Evolutionary conservation across 2,113 vertebrate genomes (phyloP).

Genomic region (Daubentonia madagascariensis): DNA sequence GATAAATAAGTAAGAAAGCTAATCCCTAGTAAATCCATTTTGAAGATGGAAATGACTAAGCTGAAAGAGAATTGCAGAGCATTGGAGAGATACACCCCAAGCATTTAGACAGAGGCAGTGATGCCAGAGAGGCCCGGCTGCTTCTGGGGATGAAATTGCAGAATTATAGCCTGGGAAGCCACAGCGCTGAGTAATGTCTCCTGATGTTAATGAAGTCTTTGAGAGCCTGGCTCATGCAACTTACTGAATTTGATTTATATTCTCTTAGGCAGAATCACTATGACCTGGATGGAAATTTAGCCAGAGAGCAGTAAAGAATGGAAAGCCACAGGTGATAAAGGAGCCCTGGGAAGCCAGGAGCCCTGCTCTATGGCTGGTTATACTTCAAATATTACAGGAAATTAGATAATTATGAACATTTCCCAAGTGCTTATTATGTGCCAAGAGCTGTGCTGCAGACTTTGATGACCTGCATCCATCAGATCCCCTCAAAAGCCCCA

Average conservation of each 20-base stretch:
- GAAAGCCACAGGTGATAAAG: background rate
- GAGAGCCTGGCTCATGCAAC: background rate
- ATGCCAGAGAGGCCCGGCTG: background rate
- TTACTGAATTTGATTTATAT: constrained; percentile 29
- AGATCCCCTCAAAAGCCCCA: background rate
- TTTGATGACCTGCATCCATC: background rate
- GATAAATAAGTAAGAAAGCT: background rate
- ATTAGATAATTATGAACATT: background rate
- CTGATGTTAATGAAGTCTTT: background rate
- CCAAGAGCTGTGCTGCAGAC: background rate
- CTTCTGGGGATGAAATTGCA: background rate
- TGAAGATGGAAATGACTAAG: background rate
- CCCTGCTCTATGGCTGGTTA: background rate
- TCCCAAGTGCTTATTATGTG: background rate
- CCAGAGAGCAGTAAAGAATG: background rate
- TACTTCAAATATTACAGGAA: background rate
- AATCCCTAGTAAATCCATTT: background rate
- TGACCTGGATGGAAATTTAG: constrained; percentile 24
- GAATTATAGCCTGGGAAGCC: background rate
- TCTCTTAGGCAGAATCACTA: constrained; percentile 38
- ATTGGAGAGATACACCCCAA: background rate
- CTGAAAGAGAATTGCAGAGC: background rate
- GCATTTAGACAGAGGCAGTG: background rate
- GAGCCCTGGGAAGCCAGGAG: background rate
- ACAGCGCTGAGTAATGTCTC: background rate